Conservation (phyloP, 2,888 invertebrate species). For the Drosophila tripunctata region DNA sequence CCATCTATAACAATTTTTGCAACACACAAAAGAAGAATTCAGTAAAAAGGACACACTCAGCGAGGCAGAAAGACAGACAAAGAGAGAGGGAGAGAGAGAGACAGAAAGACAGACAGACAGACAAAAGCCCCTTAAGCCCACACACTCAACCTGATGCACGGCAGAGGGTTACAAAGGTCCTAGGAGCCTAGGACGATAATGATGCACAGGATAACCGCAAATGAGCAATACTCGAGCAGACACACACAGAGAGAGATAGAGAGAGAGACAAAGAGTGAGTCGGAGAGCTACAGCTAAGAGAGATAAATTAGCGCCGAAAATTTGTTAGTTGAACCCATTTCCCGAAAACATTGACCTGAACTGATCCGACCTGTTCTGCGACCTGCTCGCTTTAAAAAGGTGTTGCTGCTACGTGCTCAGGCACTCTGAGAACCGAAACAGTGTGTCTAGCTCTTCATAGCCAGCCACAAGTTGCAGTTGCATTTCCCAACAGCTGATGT, state of each 20-base stretch:
- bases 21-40: slow-evolving; percentile 35
- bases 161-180: slow-evolving; percentile 10
- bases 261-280: background rate
- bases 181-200: slow-evolving; percentile 46
- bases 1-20: slow-evolving; percentile 42
- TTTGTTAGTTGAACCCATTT: slow-evolving; percentile 43
- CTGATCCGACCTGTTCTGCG: slow-evolving; percentile 42
- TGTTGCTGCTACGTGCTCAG: slow-evolving; percentile 39
- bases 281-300: background rate
- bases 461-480: slow-evolving; percentile 28
- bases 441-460: background rate
- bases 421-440: background rate
- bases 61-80: background rate
- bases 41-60: slow-evolving; percentile 15
- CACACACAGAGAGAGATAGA: background rate
- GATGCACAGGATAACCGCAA: slow-evolving; percentile 64
- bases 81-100: slow-evolving; percentile 17
- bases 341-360: slow-evolving; percentile 32
- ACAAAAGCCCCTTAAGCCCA: slow-evolving; percentile 39
- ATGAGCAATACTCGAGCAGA: slow-evolving; percentile 53
- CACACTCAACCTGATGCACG: slow-evolving; percentile 44
- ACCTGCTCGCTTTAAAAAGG: slow-evolving; percentile 15
- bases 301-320: slow-evolving; percentile 62
- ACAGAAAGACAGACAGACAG: background rate
- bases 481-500: slow-evolving; percentile 43